Base-by-base conservation (phyloP, 2,797 vertebrate genomes). In the Rousettus madagascariensis region DNA sequence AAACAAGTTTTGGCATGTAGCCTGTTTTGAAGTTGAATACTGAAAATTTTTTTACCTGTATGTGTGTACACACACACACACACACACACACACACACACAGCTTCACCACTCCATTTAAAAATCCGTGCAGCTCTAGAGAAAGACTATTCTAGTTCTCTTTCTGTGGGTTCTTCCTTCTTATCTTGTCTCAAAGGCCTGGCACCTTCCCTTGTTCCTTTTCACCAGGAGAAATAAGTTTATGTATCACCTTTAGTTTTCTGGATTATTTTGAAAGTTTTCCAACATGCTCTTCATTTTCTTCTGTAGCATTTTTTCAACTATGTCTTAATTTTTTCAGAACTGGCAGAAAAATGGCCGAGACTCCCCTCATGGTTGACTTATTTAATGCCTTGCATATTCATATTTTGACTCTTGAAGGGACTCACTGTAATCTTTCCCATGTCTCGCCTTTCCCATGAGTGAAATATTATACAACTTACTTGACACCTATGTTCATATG, bases 241-340 rank as follows among this genome's bases (percentile, higher is more conserved):
- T 93, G 13, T 63, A 22, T 88, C 83, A 8, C 19, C 33, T 22
- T 74, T 82, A 69, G 33, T 93, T 88, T 96, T 77, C 49, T 87
- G 51, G n/a, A n/a, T 36, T 93, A 80, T 86, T 77, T 43, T 87
- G 22, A 95, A 82, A 36, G 17, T 74, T 95, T 71, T 38, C 10
- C 7, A 90, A 33, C 41, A 26, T 16, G 69, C 46, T 91, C 15
- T 79, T 63, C 16, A n/a, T 36, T 86, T 78, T 78, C 51, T 74
- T 79, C 5, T 38, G 5, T 46, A 88, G 28, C n/a, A 11, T 57
- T 74, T 83, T 95, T 80, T 61, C 22, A 79, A 53, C 68, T 89
- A 79, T 74, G 30, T 85, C 49, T 82, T 91, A 59, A 55, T 85
- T 86, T 2, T 2, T 38, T 13, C 79, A 85, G 91, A 88, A 36